Percentiles rank a stretch among this genome's conserved stretches.
Conservation (phyloP, 2,113 vertebrate species). For the Pseudois nayaur region DNA sequence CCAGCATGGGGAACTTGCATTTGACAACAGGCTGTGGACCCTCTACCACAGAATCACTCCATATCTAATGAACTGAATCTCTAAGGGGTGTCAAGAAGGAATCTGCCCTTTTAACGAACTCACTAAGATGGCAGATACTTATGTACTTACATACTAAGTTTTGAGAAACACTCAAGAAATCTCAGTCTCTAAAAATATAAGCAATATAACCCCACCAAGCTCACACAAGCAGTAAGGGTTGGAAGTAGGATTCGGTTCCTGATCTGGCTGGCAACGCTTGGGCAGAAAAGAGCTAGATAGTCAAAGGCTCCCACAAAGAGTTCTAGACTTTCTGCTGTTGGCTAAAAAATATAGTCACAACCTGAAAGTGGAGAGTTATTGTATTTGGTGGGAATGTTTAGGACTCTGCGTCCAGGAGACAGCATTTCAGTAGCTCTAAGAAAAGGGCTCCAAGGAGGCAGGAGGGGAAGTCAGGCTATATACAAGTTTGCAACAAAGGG, state of each 20-base stretch:
- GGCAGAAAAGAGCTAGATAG: not conserved
- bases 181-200: not conserved
- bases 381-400: not conserved
- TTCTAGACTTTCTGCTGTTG: not conserved
- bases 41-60: not conserved
- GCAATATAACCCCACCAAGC: not conserved
- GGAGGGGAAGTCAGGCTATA: not conserved
- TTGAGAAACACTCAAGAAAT: not conserved
- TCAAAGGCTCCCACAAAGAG: not conserved
- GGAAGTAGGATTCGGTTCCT: not conserved
- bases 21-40: not conserved
- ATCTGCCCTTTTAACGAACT: not conserved
- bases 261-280: not conserved
- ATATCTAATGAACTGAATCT: not conserved
- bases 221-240: not conserved
- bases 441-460: not conserved
- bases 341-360: not conserved
- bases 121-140: not conserved
- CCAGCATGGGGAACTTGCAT: not conserved
- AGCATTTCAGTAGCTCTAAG: not conserved
- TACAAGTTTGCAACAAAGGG: not conserved
- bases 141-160: not conserved
- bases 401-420: not conserved
- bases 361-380: not conserved
- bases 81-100: not conserved